Base-by-base conservation (phyloP, 2,888 invertebrate species). In the Ichneumon xanthorius region DNA sequence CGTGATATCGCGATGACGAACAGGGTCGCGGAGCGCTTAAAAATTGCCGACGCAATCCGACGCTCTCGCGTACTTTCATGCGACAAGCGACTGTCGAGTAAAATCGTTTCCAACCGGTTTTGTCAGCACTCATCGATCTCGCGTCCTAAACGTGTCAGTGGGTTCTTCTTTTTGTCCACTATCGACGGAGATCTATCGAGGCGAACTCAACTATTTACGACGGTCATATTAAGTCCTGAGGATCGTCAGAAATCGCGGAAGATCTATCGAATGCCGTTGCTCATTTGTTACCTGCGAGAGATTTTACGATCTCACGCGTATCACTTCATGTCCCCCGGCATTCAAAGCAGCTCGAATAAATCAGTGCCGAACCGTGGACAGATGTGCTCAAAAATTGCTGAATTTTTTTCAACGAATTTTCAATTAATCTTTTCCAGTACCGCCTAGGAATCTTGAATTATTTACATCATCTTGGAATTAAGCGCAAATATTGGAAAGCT, bases 1-100 rank as follows among this genome's bases (percentile, higher is more conserved):
- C 40, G 19, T 53, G 16, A 61, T 75, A 26, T 33, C 14, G 65
- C 33, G 53, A 65, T 37, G 63, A 75, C 63, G 77, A 76, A 82
- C 45, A 63, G 45, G 55, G 45, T 82, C 26, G n/a, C 26, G 40
- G 37, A 50, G 65, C 63, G n/a, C 37, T 81, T 48, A 50, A 55
- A 45, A 65, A 65, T 63, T 50, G 9, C n/a, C 14, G n/a, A 45
- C 33, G 48, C 55, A 71, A 45, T 65, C n/a, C 26, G 19, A 1
- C 61, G 40, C 50, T 75, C n/a, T n/a, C n/a, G 30, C 26, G 26
- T 14, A 53, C 50, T 40, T 40, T 61, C 50, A 19, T 65, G 37
- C 16, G 14, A 19, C 9, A 50, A 63, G 48, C 30, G 50, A 61
- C 40, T 33, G n/a, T 26, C 22, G 14, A 3, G 45, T 73, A 30